phyloP scores from a whole-genome alignment of 2,797 vertebrate species.

The Myotis myotis region DNA sequence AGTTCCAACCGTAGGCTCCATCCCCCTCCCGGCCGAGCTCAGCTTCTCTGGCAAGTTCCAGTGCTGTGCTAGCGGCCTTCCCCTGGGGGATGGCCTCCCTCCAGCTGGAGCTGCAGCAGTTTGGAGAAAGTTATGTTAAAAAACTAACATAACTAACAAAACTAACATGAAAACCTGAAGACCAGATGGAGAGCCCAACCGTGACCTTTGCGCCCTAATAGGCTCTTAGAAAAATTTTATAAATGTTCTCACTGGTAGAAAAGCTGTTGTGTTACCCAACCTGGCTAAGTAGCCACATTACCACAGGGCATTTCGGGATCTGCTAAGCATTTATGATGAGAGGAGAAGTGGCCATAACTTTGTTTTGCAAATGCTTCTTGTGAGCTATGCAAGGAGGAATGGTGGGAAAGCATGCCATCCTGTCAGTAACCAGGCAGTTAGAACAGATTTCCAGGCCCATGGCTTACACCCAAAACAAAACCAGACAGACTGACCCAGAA shows the following conservation, averaged over 20 bases:
- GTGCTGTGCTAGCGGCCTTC: not conserved
- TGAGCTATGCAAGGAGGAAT: not conserved
- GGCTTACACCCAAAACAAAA: not conserved
- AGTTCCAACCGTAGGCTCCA: rapidly evolving
- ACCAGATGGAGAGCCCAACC: slow-evolving; percentile 30
- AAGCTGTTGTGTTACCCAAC: slow-evolving; percentile 83
- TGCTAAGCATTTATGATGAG: slow-evolving; percentile 70
- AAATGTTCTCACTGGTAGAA: slow-evolving; percentile 84
- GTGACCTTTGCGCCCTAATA: slow-evolving; percentile 41
- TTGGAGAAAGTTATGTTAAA: slow-evolving; percentile 65
- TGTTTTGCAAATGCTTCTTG: slow-evolving; percentile 60
- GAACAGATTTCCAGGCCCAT: slow-evolving; percentile 23
- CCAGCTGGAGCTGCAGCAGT: not conserved
- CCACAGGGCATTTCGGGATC: slow-evolving; percentile 69
- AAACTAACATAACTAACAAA: too few relatives aligned
- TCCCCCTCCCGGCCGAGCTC: rapidly evolving
- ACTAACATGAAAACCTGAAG: slow-evolving; percentile 59
- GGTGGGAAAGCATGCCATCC: not conserved
- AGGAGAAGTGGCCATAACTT: not conserved
- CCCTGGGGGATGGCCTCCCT: not conserved
- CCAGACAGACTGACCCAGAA: not conserved
- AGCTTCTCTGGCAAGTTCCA: not conserved
- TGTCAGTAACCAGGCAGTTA: slow-evolving; percentile 30
- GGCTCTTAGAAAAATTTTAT: slow-evolving; percentile 74
- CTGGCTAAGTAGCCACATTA: slow-evolving; percentile 67